phyloP scores from a whole-genome alignment of 2,113 vertebrate species.

The Zosterops pallidus region DNA sequence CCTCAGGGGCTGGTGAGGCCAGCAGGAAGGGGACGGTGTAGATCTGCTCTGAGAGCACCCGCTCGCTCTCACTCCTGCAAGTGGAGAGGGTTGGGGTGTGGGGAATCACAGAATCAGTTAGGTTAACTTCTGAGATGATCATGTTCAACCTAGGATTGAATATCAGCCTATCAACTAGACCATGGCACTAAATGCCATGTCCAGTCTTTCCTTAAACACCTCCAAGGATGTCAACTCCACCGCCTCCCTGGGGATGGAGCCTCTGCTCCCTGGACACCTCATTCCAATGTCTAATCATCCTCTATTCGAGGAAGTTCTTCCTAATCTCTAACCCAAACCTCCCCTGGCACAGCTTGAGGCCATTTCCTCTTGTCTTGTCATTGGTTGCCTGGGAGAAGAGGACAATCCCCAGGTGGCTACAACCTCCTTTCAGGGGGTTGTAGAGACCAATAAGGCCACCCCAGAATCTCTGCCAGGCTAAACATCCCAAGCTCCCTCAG shows the following conservation, averaged over 20 bases:
- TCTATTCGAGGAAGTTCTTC: background rate
- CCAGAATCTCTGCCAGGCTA: background rate
- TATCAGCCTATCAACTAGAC: background rate
- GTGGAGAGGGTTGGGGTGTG: background rate
- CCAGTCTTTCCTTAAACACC: background rate
- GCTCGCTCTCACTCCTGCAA: conserved; percentile 81
- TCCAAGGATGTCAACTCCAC: background rate
- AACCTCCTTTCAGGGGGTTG: background rate
- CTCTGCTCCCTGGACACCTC: background rate
- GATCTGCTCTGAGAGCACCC: conserved; percentile 78
- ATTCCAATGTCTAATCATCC: background rate
- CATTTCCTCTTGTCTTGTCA: background rate
- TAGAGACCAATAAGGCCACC: background rate
- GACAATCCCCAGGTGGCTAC: background rate
- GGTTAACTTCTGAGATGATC: background rate
- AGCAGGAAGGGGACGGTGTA: conserved; percentile 81
- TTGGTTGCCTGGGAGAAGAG: background rate
- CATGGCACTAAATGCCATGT: background rate
- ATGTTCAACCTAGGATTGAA: background rate
- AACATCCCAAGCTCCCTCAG: background rate
- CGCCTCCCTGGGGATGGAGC: background rate
- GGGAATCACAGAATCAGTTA: background rate
- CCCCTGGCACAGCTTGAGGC: background rate
- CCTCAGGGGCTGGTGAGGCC: background rate
- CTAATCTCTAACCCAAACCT: background rate